Evolutionary conservation across 1,140 invertebrate species (phyloP).

Genomic region (silkworm (Bombyx mori)): ASM3026992v2 NC_085129.1:6024001-6024500

Average conservation of each 20-base stretch:
- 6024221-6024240: conserved; percentile 53
- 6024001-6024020: too few species aligned
- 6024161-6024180: conserved; percentile 3
- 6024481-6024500: too few species aligned
- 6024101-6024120: too few species aligned
- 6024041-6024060: too few species aligned
- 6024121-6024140: not conserved
- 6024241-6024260: conserved; percentile 42
- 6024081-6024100: too few species aligned
- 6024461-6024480: too few species aligned
- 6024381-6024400: not conserved
- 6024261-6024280: conserved; percentile 57
- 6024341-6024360: conserved; percentile 16
- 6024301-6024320: conserved; percentile 56
- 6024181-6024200: conserved; percentile 41
- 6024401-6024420: not conserved
- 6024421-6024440: not conserved
- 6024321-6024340: conserved; percentile 19
- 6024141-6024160: not conserved
- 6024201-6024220: conserved; percentile 42
- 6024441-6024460: too few species aligned
- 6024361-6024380: conserved; percentile 12
- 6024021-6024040: too few species aligned
- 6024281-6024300: conserved; percentile 40
- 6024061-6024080: too few species aligned